phyloP scores from a whole-genome alignment of 2,888 invertebrate genomes.

The Apomyelois bistriatella region DNA sequence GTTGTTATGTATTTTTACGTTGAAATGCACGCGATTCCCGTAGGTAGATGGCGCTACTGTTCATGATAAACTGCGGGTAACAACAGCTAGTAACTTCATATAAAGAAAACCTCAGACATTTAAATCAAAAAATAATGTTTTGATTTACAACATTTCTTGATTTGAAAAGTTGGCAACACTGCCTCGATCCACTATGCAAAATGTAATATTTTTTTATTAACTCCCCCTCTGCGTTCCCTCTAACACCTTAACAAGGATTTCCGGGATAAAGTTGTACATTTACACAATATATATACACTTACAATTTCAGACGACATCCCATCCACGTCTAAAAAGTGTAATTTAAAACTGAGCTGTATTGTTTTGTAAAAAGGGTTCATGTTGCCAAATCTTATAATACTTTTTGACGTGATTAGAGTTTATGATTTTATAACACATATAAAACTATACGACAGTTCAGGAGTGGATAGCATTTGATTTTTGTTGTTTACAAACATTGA shows the following conservation, averaged over 20 bases:
- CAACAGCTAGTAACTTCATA: no score
- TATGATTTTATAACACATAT: constrained; percentile 23
- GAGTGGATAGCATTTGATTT: constrained; percentile 2
- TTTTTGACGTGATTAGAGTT: constrained; percentile 8
- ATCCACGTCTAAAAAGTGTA: neutral
- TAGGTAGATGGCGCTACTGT: no score
- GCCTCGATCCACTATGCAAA: neutral
- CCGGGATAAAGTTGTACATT: neutral
- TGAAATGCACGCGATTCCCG: no score
- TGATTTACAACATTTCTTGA: neutral
- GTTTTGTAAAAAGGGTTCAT: neutral
- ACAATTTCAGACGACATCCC: neutral
- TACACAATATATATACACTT: neutral
- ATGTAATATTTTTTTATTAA: constrained; percentile 1
- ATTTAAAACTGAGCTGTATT: neutral
- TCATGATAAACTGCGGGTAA: no score
- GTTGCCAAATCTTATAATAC: neutral
- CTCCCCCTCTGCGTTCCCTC: neutral
- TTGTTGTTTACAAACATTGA: neutral
- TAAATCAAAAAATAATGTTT: neutral
- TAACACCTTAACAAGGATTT: constrained; percentile 7
- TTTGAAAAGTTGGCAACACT: neutral
- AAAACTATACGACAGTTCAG: constrained; percentile 21
- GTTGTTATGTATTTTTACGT: no score
- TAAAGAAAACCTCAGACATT: no score